Evolutionary conservation across 2,888 invertebrate species (phyloP).

Genomic region (Anoncus sp.): DNA sequence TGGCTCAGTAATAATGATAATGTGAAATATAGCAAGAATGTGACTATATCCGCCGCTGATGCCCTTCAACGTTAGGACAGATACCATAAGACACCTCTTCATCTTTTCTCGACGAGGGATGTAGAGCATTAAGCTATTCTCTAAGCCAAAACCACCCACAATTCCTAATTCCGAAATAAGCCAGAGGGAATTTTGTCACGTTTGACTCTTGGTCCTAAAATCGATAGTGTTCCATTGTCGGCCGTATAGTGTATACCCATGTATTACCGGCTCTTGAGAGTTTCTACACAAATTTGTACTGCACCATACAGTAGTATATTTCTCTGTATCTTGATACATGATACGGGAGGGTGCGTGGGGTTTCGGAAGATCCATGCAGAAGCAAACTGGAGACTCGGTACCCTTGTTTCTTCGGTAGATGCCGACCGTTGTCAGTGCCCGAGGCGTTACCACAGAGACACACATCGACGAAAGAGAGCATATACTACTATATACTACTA

Average conservation of each 20-base stretch:
- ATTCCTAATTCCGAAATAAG: slow-evolving; percentile 31
- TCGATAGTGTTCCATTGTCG: slow-evolving; percentile 36
- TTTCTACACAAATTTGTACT: slow-evolving; percentile 18
- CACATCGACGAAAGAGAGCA: slow-evolving; percentile 46
- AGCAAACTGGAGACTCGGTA: slow-evolving; percentile 46
- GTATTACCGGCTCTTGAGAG: background rate
- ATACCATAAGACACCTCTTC: background rate
- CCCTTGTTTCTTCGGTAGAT: slow-evolving; percentile 53
- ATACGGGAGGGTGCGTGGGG: background rate
- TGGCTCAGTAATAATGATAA: too few relatives aligned
- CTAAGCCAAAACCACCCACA: background rate
- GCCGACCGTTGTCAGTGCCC: slow-evolving; percentile 49
- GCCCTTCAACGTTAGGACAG: background rate
- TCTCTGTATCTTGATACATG: background rate
- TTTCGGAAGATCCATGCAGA: slow-evolving; percentile 26
- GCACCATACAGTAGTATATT: slow-evolving; percentile 10
- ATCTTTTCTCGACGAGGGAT: background rate
- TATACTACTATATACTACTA: slow-evolving; percentile 10
- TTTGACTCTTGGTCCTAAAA: slow-evolving; percentile 28
- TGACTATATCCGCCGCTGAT: too few relatives aligned
- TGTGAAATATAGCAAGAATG: too few relatives aligned
- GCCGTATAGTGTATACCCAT: background rate
- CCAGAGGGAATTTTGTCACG: slow-evolving; percentile 44
- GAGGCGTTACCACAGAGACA: slow-evolving; percentile 52
- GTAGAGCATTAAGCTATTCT: slow-evolving; percentile 11